Evolutionary conservation across 2,797 vertebrate genomes (phyloP).

Genomic region (Mus minutoides): DNA sequence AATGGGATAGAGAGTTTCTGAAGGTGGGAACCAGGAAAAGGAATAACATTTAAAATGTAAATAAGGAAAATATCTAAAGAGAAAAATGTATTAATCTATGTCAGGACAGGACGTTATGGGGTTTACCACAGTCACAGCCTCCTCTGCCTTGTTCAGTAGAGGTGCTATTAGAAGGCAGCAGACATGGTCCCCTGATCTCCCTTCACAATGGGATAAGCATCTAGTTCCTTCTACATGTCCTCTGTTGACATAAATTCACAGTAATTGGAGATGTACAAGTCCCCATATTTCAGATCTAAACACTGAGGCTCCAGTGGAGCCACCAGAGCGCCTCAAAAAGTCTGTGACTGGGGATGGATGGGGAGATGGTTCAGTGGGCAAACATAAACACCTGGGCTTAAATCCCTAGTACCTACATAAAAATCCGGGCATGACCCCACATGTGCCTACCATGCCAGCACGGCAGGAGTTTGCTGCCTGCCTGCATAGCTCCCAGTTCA

Average conservation of each 20-base stretch:
- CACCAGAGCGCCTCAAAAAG: accelerated
- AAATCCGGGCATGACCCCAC: too few species aligned
- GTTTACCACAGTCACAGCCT: accelerated
- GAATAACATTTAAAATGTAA: too few species aligned
- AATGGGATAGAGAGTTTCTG: too few species aligned
- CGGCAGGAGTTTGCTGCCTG: background rate
- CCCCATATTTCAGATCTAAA: background rate
- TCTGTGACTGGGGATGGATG: background rate
- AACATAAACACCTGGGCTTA: too few species aligned
- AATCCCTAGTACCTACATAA: background rate
- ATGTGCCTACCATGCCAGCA: background rate
- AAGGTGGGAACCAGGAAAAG: too few species aligned
- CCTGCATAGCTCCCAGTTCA: background rate
- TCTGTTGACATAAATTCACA: background rate
- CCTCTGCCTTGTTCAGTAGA: background rate
- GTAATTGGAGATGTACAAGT: background rate
- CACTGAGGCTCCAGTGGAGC: background rate
- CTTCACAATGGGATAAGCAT: background rate
- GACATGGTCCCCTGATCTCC: accelerated
- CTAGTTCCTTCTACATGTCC: too few species aligned
- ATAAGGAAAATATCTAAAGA: background rate
- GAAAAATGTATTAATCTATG: accelerated
- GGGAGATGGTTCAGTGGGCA: background rate
- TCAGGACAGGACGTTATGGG: background rate
- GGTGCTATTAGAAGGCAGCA: background rate